Conservation (phyloP, 1,140 invertebrate species). For the Diorhabda sublineata region DNA sequence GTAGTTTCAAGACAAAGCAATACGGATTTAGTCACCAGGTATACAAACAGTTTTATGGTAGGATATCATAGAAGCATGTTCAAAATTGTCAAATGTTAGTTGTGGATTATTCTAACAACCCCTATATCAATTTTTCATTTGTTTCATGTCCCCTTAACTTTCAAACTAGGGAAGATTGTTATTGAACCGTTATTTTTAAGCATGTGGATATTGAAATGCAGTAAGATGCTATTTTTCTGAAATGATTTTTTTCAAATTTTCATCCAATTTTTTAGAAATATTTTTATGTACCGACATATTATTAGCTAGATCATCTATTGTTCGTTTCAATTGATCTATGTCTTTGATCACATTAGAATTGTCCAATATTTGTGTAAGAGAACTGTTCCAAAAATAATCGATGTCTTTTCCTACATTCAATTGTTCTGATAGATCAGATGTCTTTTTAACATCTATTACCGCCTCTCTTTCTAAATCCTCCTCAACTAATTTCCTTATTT, state of each 20-base stretch:
- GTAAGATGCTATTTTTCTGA: not conserved
- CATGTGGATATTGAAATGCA: no score
- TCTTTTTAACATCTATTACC: not conserved
- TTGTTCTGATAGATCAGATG: not conserved
- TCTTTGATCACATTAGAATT: slow-evolving; percentile 18
- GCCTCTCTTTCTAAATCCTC: slow-evolving; percentile 21
- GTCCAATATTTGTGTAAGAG: not conserved
- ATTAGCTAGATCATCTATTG: slow-evolving; percentile 36
- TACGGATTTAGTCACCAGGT: no score
- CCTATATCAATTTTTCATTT: no score
- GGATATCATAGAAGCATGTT: no score
- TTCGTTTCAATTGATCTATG: slow-evolving; percentile 24
- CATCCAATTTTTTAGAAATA: slow-evolving; percentile 22
- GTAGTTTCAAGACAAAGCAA: no score
- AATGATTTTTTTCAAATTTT: slow-evolving; percentile 10
- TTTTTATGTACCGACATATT: slow-evolving; percentile 35
- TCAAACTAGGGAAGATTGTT: no score
- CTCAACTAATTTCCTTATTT: slow-evolving; percentile 30
- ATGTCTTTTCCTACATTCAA: not conserved
- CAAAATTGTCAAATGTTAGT: no score
- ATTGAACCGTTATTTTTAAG: no score
- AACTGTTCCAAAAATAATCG: not conserved
- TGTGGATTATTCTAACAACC: no score
- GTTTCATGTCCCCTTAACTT: no score
- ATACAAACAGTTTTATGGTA: no score